Percentiles rank a stretch among this genome's conserved stretches.
Conservation (phyloP, 2,888 invertebrate genomes). For the Ganaspis brasiliensis region DNA sequence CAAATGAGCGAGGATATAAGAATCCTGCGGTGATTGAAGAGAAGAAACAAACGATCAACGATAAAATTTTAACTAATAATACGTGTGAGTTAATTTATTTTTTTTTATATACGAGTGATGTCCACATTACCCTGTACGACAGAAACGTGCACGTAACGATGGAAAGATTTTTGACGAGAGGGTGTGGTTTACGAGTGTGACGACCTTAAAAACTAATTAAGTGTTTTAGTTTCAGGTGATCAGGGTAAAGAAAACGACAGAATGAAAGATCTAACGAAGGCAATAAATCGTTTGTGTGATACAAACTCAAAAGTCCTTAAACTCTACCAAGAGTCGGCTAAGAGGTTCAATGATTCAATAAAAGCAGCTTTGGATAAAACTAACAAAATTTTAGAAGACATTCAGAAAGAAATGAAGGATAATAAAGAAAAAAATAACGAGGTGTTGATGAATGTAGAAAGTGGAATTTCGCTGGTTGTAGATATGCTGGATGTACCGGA, state of each 20-base stretch:
- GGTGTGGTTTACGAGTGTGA: neutral
- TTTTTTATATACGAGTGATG: neutral
- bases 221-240: neutral
- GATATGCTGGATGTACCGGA: neutral
- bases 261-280: neutral
- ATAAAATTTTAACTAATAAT: neutral
- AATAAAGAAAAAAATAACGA: neutral
- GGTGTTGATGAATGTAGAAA: neutral
- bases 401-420: neutral
- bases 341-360: neutral
- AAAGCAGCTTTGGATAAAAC: neutral
- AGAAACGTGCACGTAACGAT: neutral
- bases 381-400: neutral
- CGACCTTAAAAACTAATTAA: slow-evolving; percentile 1
- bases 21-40: neutral
- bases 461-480: neutral
- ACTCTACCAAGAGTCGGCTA: neutral
- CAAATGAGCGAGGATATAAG: too few species aligned
- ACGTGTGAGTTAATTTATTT: neutral
- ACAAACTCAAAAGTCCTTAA: neutral
- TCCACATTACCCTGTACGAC: neutral
- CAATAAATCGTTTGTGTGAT: neutral
- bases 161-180: neutral
- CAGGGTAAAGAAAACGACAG: neutral
- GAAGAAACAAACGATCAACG: neutral